phyloP scores from a whole-genome alignment of 2,797 vertebrate species.

The Calcarius lapponicus region DNA sequence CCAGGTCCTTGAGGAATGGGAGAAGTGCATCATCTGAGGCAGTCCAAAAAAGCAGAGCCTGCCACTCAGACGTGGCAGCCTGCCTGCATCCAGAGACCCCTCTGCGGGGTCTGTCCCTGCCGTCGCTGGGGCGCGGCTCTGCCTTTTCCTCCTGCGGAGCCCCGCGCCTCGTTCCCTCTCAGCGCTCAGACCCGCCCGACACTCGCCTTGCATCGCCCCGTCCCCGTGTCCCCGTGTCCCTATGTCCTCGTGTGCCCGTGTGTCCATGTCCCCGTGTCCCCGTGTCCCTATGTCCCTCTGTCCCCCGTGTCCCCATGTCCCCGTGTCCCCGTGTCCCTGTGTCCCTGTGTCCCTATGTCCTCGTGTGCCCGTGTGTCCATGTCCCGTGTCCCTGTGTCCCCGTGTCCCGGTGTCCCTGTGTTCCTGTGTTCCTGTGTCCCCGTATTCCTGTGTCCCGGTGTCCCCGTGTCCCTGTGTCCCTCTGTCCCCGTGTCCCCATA shows the following conservation, averaged over 20 bases:
- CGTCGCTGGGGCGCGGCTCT: neutral
- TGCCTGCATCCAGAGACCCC: too few relatives aligned
- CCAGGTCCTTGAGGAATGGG: neutral
- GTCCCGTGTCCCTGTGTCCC: too few relatives aligned
- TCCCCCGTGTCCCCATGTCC: neutral
- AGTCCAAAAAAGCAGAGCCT: neutral
- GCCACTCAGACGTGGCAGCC: accelerated
- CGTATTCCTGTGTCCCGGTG: accelerated
- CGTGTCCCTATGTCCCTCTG: too few relatives aligned
- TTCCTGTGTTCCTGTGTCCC: accelerated
- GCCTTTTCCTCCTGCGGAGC: neutral
- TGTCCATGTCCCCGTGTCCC: too few relatives aligned
- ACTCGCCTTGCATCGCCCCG: neutral
- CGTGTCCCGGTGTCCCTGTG: accelerated
- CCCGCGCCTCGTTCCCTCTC: too few relatives aligned
- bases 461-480: accelerated
- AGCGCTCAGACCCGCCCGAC: neutral
- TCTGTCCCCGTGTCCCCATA: accelerated
- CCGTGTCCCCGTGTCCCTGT: too few relatives aligned
- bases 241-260: accelerated
- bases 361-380: accelerated
- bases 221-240: too few relatives aligned
- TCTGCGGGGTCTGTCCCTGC: neutral
- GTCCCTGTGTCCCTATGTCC: too few relatives aligned
- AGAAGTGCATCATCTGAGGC: neutral